A percentile compares a stretch with the other conserved stretches of the same genome.
phyloP scores from a whole-genome alignment of 2,113 vertebrate species.

The Alaudala cheleensis region DNA sequence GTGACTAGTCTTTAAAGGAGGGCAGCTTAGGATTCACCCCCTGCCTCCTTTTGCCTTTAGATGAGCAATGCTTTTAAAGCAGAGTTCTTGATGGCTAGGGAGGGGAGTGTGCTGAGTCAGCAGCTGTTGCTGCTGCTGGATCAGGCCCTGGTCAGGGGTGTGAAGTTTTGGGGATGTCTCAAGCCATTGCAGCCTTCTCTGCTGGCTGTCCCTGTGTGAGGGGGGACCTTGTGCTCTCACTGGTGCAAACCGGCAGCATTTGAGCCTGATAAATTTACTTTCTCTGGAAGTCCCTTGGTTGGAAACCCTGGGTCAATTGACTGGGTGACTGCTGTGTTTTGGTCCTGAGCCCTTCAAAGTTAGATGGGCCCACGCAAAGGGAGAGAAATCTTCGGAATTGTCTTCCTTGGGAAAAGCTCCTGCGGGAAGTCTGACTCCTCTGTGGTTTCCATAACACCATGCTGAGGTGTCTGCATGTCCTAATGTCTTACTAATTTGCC shows the following conservation, averaged over 20 bases:
- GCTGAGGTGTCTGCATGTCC: slow-evolving; percentile 2
- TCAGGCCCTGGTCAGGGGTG: background rate
- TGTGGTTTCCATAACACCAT: slow-evolving; percentile 40
- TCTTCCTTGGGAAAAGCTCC: background rate
- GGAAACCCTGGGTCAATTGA: background rate
- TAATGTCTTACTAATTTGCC: slow-evolving; percentile 54
- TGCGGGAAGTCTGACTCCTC: slow-evolving; percentile 23
- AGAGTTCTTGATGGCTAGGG: background rate
- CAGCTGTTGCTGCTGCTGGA: background rate
- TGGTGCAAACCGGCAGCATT: fast-evolving
- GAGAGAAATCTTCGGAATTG: background rate
- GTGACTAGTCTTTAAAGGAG: background rate
- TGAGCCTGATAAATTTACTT: background rate
- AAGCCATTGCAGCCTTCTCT: background rate
- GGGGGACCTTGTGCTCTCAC: background rate
- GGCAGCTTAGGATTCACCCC: background rate
- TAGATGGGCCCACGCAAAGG: background rate
- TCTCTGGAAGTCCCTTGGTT: background rate
- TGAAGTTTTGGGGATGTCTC: background rate
- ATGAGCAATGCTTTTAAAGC: background rate
- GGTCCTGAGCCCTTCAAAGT: background rate
- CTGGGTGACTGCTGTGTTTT: background rate
- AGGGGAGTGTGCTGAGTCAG: background rate
- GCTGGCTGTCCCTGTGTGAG: background rate
- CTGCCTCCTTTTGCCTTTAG: background rate